These are phyloP conservation scores for Melinaea menophilus DNA, from an alignment of 2,888 invertebrate genomes.

Conservation along the genomic window DNA sequence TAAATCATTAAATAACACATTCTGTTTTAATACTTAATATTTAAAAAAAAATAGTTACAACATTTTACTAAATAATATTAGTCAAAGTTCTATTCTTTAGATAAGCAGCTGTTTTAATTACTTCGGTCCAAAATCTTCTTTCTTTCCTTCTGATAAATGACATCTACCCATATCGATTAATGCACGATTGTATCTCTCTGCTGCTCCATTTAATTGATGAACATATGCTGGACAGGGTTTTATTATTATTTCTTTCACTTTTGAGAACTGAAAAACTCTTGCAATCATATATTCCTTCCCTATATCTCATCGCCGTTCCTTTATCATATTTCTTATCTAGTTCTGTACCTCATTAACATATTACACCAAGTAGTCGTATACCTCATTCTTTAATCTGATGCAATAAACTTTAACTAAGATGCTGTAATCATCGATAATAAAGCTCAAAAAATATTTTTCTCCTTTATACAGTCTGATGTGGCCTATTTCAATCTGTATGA, in stretches of 20 bases:
- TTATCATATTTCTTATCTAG: constrained; percentile 29
- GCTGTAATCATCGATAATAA: constrained; percentile 18
- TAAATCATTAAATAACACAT: no score
- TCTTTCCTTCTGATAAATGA: constrained; percentile 25
- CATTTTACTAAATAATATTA: background rate
- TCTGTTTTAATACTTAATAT: no score
- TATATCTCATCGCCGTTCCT: constrained; percentile 26
- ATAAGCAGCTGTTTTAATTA: constrained; percentile 27
- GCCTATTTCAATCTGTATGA: constrained; percentile 31
- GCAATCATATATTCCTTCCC: constrained; percentile 21
- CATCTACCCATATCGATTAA: constrained; percentile 29
- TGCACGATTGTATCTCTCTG: constrained; percentile 25
- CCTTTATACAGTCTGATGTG: constrained; percentile 24
- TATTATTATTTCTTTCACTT: constrained; percentile 16
- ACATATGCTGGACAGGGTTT: constrained; percentile 22
- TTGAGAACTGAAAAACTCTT: constrained; percentile 20
- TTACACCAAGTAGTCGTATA: constrained; percentile 27
- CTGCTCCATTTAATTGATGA: constrained; percentile 14
- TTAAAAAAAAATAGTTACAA: no score
- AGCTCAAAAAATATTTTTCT: constrained; percentile 25
- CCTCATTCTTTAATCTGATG: constrained; percentile 27
- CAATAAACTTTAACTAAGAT: constrained; percentile 30
- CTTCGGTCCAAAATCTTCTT: constrained; percentile 27
- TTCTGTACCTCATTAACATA: constrained; percentile 32
- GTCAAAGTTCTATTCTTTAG: constrained; percentile 25